These are phyloP conservation scores for Dicrostonyx torquatus DNA, from an alignment of 2,797 vertebrate genomes.

Conservation along the genomic window DNA sequence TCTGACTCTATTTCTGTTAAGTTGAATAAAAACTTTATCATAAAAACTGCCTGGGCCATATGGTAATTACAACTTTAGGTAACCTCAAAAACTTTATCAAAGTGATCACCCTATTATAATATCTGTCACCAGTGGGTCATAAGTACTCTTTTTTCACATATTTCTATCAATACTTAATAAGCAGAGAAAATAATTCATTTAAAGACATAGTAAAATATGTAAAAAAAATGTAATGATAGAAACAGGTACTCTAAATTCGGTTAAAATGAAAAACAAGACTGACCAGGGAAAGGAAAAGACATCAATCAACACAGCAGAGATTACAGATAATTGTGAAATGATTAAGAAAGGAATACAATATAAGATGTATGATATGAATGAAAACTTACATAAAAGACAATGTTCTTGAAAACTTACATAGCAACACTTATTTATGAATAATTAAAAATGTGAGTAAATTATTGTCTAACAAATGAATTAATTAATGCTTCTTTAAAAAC, in stretches of 20 bases:
- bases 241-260: not conserved
- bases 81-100: not conserved
- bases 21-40: not conserved
- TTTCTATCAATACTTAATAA: not conserved
- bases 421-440: not conserved
- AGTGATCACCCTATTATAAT: not conserved
- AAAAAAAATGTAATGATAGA: not conserved
- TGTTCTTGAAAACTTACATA: not conserved
- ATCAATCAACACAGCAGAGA: not conserved
- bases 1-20: not conserved
- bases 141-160: not conserved
- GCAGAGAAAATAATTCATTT: not conserved
- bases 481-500: not conserved
- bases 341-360: not conserved
- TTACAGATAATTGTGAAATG: not conserved
- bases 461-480: not conserved
- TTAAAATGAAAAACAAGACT: not conserved
- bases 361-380: not conserved
- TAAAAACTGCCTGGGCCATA: not conserved
- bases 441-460: not conserved
- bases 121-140: not conserved
- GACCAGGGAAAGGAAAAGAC: not conserved
- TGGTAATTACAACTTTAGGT: not conserved
- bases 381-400: not conserved
- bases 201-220: not conserved